These are phyloP conservation scores for Anniella stebbinsi DNA, from an alignment of 2,797 vertebrate genomes.

Conservation along the genomic window DNA sequence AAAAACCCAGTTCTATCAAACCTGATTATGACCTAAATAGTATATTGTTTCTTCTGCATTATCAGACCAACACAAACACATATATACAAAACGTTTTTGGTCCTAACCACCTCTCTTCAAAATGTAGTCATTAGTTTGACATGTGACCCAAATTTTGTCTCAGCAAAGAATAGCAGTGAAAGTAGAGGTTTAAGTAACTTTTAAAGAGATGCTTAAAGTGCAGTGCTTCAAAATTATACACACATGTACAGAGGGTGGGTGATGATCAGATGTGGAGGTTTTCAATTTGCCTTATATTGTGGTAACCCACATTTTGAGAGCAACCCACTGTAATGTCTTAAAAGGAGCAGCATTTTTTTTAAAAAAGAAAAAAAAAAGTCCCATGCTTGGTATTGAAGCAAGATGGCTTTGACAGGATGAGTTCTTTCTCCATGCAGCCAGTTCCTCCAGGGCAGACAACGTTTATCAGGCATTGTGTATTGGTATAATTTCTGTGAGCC, in stretches of 20 bases:
- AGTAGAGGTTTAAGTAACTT: not conserved
- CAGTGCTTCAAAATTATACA: constrained; percentile 13
- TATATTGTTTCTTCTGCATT: constrained; percentile 59
- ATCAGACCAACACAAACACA: constrained; percentile 57
- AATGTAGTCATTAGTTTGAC: constrained; percentile 7
- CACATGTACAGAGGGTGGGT: not conserved
- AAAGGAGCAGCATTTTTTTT: constrained; percentile 5
- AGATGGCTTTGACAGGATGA: not conserved
- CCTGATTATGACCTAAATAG: constrained; percentile 74
- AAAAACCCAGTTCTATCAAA: constrained; percentile 64
- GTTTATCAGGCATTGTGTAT: not conserved
- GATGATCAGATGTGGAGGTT: accelerated
- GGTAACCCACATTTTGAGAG: constrained; percentile 29
- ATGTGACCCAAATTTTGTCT: not conserved
- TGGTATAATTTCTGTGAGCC: not conserved
- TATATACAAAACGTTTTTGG: constrained; percentile 46
- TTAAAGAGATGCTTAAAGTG: not conserved
- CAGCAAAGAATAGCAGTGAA: not conserved
- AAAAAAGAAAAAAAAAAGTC: constrained; percentile 6
- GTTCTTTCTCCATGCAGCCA: not conserved
- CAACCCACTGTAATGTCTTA: not conserved
- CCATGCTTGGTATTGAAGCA: not conserved
- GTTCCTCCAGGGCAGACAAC: not conserved
- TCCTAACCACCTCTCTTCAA: constrained; percentile 24
- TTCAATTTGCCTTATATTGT: not conserved